These are phyloP conservation scores for Argynnis bischoffii DNA, from an alignment of 2,888 invertebrate species.

Conservation along the genomic window DNA sequence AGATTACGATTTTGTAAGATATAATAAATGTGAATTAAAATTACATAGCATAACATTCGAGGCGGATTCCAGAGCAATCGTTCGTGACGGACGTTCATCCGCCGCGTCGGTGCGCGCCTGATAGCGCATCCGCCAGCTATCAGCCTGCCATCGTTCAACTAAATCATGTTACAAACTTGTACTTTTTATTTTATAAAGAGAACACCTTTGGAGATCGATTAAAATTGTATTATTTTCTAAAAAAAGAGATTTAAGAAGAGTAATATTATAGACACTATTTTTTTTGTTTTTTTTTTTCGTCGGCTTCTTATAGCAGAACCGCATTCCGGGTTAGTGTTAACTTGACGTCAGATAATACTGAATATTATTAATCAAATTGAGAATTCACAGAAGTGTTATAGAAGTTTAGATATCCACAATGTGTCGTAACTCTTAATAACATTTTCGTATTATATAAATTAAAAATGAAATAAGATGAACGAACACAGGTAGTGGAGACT, in stretches of 20 bases:
- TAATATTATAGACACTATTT: no score
- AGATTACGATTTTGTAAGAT: constrained; percentile 6
- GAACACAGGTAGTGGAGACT: constrained; percentile 26
- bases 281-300: no score
- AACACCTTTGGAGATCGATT: neutral
- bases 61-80: constrained; percentile 65
- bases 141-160: constrained; percentile 21
- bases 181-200: neutral
- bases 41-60: constrained; percentile 36
- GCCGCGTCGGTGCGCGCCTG: constrained; percentile 39
- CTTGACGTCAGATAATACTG: no score
- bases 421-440: neutral
- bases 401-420: neutral
- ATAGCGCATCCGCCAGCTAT: constrained; percentile 25
- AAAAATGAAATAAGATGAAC: constrained; percentile 16
- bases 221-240: no score
- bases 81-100: constrained; percentile 68
- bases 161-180: constrained; percentile 14
- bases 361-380: no score
- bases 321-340: no score
- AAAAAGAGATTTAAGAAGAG: no score
- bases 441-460: constrained; percentile 6
- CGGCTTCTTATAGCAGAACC: no score
- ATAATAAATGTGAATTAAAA: constrained; percentile 20
- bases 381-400: no score